Evolutionary conservation across 2,888 invertebrate genomes (phyloP).

Genomic region (Ophraella communa): DNA sequence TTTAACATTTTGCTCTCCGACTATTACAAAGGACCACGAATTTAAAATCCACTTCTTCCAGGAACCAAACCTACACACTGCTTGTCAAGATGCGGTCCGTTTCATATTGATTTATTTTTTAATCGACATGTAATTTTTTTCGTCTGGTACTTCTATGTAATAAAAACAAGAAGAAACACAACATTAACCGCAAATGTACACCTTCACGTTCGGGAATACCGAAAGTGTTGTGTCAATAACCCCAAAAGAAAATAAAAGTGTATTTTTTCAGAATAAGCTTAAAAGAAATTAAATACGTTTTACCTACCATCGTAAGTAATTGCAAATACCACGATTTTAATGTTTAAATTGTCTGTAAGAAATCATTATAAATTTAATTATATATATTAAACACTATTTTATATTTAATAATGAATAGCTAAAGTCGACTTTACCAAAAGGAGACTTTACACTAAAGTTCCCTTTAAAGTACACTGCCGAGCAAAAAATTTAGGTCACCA

Average conservation of each 20-base stretch:
- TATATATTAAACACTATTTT: too few species aligned
- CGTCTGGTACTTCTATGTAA: slow-evolving; percentile 5
- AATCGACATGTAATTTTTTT: slow-evolving; percentile 12
- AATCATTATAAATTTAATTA: too few species aligned
- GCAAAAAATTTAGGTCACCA: too few species aligned
- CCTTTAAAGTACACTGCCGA: too few species aligned
- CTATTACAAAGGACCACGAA: slow-evolving; percentile 16
- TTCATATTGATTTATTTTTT: slow-evolving; percentile 24
- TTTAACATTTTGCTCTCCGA: not conserved
- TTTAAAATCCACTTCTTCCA: slow-evolving; percentile 20
- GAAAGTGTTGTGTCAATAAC: not conserved
- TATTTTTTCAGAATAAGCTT: not conserved
- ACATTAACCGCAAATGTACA: not conserved
- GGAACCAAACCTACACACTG: slow-evolving; percentile 24
- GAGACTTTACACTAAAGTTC: too few species aligned
- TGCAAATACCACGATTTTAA: too few species aligned
- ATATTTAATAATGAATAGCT: too few species aligned
- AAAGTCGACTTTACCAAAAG: too few species aligned
- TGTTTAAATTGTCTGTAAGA: too few species aligned
- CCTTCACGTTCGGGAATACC: not conserved
- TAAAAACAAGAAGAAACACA: not conserved
- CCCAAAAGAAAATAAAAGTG: not conserved
- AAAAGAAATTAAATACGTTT: not conserved
- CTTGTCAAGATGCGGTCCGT: slow-evolving; percentile 19
- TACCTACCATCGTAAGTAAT: too few species aligned